Conservation (phyloP, 2,888 invertebrate genomes). For the Eubasilissa splendida region DNA sequence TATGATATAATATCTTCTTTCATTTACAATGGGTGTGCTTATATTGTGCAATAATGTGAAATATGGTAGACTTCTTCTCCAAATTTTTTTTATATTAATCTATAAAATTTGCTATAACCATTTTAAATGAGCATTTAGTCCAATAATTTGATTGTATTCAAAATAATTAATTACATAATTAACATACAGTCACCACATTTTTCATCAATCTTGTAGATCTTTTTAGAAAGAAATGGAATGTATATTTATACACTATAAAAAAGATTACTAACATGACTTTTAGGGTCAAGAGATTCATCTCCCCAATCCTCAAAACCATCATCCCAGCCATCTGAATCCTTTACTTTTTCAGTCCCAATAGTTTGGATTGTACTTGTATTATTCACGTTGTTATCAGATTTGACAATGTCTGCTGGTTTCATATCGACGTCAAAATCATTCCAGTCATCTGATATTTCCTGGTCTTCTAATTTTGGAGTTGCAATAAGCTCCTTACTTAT, state of each 20-base stretch:
- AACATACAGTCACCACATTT: no score
- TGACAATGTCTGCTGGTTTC: conserved; percentile 45
- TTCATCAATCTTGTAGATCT: no score
- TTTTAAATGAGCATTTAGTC: no score
- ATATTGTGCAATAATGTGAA: no score
- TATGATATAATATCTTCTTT: no score
- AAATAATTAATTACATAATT: no score
- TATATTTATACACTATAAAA: neutral
- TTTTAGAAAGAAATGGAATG: no score
- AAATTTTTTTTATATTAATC: no score
- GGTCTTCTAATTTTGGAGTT: neutral
- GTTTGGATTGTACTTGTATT: conserved; percentile 62
- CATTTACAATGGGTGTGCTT: no score
- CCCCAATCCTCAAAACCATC: conserved; percentile 72
- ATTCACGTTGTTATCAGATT: conserved; percentile 59
- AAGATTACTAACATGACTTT: conserved; percentile 18
- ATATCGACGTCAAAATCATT: conserved; percentile 69
- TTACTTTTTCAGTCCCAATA: conserved; percentile 63
- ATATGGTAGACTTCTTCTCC: no score
- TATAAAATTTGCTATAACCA: no score
- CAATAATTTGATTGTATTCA: no score
- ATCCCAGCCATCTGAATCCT: conserved; percentile 68
- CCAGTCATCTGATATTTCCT: conserved; percentile 65
- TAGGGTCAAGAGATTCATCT: conserved; percentile 55
- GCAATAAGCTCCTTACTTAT: neutral